These are phyloP conservation scores for Echiichthys vipera DNA, from an alignment of 2,797 vertebrate genomes.

Conservation along the genomic window DNA sequence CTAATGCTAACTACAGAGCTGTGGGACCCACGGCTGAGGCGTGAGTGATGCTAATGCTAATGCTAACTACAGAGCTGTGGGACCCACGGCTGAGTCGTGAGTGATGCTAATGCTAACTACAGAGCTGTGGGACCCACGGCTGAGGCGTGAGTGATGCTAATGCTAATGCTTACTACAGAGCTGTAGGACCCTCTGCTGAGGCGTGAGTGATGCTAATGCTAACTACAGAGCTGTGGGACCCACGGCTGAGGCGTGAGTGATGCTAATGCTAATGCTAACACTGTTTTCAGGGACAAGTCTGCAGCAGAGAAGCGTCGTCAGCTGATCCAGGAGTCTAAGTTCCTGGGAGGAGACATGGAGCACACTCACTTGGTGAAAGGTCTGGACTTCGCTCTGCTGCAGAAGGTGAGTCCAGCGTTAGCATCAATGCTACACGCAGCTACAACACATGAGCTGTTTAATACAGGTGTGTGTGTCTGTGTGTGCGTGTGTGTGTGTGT, in stretches of 20 bases:
- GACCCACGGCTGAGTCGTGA: not conserved
- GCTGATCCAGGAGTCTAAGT: conserved; percentile 98
- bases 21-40: not conserved
- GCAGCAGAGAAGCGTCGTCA: conserved; percentile 97
- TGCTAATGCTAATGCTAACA: not conserved
- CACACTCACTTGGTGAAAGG: conserved; percentile 99
- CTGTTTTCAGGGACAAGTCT: conserved; percentile 91
- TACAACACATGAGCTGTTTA: not conserved
- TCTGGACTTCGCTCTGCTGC: conserved; percentile 95
- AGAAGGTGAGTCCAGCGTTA: conserved; percentile 90
- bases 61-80: not conserved
- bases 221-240: too few species aligned
- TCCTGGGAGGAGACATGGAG: conserved; percentile 99
- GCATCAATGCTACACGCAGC: not conserved
- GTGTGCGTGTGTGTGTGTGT: not conserved
- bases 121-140: conserved; percentile 95
- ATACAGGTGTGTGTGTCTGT: too few species aligned
- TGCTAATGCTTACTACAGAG: not conserved
- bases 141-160: conserved; percentile 88
- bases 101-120: conserved; percentile 83
- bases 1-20: conserved; percentile 3
- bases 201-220: not conserved
- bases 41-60: not conserved
- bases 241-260: too few species aligned
- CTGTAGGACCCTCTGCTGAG: not conserved